Conservation (phyloP, 2,797 vertebrate genomes). For the Pipistrellus nathusii region DNA sequence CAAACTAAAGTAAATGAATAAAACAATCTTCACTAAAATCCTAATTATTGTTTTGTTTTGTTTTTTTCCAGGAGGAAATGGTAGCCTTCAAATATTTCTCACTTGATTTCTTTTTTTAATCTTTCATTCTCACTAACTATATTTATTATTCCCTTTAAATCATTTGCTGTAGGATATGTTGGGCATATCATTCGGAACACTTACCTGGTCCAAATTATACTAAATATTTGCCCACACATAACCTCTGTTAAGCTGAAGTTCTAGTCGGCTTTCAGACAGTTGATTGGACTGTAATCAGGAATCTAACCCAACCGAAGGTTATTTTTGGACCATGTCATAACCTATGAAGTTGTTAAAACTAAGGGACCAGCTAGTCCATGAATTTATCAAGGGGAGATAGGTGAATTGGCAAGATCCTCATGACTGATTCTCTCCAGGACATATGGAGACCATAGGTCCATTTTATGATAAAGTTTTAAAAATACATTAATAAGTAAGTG, state of each 20-base stretch:
- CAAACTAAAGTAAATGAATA: neutral
- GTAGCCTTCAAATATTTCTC: neutral
- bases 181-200: neutral
- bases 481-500: neutral
- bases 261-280: neutral
- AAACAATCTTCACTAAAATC: neutral
- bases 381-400: neutral
- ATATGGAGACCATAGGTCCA: neutral
- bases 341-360: neutral
- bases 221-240: neutral
- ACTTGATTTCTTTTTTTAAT: neutral
- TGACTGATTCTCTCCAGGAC: neutral
- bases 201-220: neutral
- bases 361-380: neutral
- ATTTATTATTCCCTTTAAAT: neutral
- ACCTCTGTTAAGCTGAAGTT: neutral
- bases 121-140: neutral
- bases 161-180: neutral
- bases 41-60: neutral
- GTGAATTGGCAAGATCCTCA: neutral
- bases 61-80: neutral
- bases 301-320: neutral
- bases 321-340: neutral
- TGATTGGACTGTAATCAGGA: neutral
- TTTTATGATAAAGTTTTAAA: neutral